Percentiles rank a stretch among this genome's conserved stretches.
These are phyloP conservation scores for Kuschelorhynchus macadamiae DNA, from an alignment of 2,888 invertebrate species.

Conservation along the genomic window DNA sequence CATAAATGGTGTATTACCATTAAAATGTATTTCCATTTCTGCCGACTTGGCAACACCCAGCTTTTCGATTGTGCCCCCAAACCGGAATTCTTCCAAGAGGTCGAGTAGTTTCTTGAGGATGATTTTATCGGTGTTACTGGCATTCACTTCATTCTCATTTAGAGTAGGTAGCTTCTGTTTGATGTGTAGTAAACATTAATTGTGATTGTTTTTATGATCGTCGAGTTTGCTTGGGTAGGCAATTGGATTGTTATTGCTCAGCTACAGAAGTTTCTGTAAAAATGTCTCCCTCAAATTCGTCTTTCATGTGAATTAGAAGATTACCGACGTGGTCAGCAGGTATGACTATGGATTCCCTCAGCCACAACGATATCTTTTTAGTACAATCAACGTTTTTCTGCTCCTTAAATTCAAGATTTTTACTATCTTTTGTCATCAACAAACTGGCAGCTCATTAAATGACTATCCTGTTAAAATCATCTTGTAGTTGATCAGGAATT, in stretches of 20 bases:
- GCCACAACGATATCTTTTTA: slow-evolving; percentile 17
- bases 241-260: slow-evolving; percentile 3
- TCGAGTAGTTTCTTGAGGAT: neutral
- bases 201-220: neutral
- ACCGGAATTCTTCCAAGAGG: slow-evolving; percentile 7
- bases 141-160: neutral
- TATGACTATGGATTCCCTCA: neutral
- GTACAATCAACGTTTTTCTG: neutral
- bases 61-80: neutral
- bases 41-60: slow-evolving; percentile 15
- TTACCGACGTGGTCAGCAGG: slow-evolving; percentile 21
- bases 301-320: slow-evolving; percentile 1
- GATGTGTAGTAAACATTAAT: too few species aligned
- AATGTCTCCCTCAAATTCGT: slow-evolving; percentile 4
- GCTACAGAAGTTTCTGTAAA: neutral
- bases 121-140: slow-evolving; percentile 3
- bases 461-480: slow-evolving; percentile 40
- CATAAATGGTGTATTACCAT: slow-evolving; percentile 5
- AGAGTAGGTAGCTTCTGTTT: slow-evolving; percentile 13
- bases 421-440: slow-evolving; percentile 20
- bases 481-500: slow-evolving; percentile 34
- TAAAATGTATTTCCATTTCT: neutral
- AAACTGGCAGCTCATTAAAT: slow-evolving; percentile 45
- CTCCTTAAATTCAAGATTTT: neutral
- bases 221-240: neutral